A percentile compares a stretch with the other conserved stretches of the same genome.
Conservation (phyloP, 2,797 vertebrate genomes). For the Ptychobarbus kaznakovi region DNA sequence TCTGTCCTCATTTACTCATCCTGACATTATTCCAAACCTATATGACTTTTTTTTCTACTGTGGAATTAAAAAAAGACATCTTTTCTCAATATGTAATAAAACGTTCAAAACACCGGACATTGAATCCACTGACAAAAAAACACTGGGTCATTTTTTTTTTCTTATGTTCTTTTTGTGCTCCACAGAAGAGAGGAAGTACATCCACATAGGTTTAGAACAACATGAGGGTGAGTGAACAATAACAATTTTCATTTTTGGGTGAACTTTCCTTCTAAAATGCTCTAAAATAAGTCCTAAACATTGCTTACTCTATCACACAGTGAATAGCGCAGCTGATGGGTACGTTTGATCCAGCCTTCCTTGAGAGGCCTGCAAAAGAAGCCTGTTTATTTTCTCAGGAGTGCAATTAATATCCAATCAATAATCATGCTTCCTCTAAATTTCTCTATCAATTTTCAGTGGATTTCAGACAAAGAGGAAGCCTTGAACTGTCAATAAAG, state of each 20-base stretch:
- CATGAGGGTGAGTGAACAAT: background rate
- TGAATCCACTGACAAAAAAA: background rate
- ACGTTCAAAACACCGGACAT: background rate
- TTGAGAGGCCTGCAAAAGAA: constrained; percentile 41
- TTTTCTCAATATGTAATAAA: background rate
- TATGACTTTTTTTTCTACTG: background rate
- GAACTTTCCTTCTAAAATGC: constrained; percentile 9
- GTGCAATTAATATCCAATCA: constrained; percentile 66
- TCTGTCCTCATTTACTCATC: background rate
- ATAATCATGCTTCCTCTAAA: constrained; percentile 64
- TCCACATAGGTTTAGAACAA: background rate
- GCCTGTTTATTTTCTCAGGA: constrained; percentile 62
- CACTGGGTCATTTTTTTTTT: background rate
- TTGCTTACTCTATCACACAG: constrained; percentile 47
- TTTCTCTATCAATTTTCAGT: constrained; percentile 72
- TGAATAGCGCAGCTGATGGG: constrained; percentile 62
- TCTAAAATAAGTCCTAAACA: constrained; percentile 34
- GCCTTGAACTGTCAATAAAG: constrained; percentile 63
- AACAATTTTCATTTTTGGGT: background rate
- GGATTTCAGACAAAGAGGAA: constrained; percentile 65
- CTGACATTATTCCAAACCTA: background rate
- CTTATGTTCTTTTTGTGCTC: background rate
- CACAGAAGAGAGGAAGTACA: background rate
- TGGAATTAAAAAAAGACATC: background rate
- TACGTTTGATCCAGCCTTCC: constrained; percentile 62